Evolutionary conservation across 2,888 invertebrate species (phyloP).

Genomic region (Dicyrtomina minuta): DNA sequence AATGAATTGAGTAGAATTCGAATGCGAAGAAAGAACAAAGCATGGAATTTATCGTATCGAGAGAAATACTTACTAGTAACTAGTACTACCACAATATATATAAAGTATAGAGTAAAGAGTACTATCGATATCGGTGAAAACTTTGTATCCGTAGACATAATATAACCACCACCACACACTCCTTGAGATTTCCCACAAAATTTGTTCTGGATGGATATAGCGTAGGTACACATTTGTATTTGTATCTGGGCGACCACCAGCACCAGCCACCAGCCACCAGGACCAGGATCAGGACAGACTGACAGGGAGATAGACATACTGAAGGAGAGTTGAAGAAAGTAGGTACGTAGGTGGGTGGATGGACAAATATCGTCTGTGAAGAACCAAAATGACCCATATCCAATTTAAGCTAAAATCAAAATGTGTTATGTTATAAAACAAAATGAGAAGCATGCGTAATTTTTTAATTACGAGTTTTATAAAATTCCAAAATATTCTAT

Average conservation of each 20-base stretch:
- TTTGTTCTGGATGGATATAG: conserved; percentile 34
- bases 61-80: too few species aligned
- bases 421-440: too few species aligned
- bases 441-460: too few species aligned
- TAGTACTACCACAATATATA: background rate
- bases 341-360: background rate
- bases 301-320: conserved; percentile 1
- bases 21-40: background rate
- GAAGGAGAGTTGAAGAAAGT: background rate
- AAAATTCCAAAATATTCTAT: too few species aligned
- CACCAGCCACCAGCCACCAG: too few species aligned
- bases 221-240: conserved; percentile 16
- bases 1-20: background rate
- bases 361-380: too few species aligned
- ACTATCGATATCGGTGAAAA: conserved; percentile 7
- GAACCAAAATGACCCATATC: too few species aligned
- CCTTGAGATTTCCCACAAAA: conserved; percentile 20
- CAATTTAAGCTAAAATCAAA: too few species aligned
- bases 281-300: too few species aligned
- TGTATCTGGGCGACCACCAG: conserved; percentile 22
- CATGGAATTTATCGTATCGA: conserved; percentile 2
- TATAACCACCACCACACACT: conserved; percentile 20
- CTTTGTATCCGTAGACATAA: conserved; percentile 31
- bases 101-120: too few species aligned
- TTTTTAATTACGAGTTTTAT: too few species aligned